phyloP scores from a whole-genome alignment of 1,140 invertebrate genomes.

The Campoletis sonorensis region DNA sequence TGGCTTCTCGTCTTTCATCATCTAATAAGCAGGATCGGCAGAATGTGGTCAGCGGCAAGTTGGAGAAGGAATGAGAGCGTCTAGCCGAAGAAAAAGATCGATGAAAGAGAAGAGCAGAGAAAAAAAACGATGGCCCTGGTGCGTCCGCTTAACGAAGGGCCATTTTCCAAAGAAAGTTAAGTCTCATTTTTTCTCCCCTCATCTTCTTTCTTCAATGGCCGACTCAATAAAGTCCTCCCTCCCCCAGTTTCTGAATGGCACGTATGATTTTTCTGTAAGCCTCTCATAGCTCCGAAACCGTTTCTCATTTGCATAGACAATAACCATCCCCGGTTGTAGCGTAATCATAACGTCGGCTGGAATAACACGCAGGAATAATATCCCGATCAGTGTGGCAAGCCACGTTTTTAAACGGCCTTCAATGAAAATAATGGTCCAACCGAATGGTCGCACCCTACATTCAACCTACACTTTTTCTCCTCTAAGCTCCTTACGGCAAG shows the following conservation, averaged over 20 bases:
- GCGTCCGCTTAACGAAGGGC: constrained; percentile 43
- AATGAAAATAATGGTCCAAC: constrained; percentile 33
- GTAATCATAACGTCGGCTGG: neutral
- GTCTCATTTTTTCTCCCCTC: too few relatives aligned
- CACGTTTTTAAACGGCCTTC: constrained; percentile 42
- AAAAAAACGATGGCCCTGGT: neutral
- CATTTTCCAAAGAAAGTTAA: constrained; percentile 33
- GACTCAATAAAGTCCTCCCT: too few relatives aligned
- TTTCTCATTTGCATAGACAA: constrained; percentile 28
- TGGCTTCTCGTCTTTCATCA: constrained; percentile 44
- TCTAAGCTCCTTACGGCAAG: too few relatives aligned
- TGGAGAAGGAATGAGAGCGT: constrained; percentile 9
- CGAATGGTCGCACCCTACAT: constrained; percentile 16
- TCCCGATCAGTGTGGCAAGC: constrained; percentile 37
- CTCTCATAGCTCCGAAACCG: neutral
- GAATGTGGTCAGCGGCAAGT: constrained; percentile 4
- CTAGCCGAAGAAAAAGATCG: constrained; percentile 23
- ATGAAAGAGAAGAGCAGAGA: neutral
- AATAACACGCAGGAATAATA: constrained; percentile 38
- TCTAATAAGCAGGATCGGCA: constrained; percentile 29
- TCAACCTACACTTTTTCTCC: neutral
- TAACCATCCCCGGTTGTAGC: neutral
- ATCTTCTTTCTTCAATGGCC: too few relatives aligned
- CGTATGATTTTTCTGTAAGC: neutral
- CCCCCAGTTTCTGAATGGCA: too few relatives aligned